A percentile compares a stretch with the other conserved stretches of the same genome.
Evolutionary conservation across 1,140 invertebrate species (phyloP).

Genomic region (Drosophila sproati): DNA sequence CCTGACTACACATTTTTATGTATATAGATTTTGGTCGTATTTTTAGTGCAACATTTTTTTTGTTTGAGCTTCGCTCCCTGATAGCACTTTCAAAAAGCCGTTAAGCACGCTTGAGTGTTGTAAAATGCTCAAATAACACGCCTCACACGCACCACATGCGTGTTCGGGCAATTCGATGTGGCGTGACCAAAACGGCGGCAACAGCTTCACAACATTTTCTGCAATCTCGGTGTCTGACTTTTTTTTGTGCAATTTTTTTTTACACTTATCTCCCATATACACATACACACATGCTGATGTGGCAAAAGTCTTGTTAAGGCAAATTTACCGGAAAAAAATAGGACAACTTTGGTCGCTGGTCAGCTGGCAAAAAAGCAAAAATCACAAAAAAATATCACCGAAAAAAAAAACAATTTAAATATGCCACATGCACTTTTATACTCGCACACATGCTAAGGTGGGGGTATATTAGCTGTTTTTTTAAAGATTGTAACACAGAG

Average conservation of each 20-base stretch:
- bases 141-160: constrained; percentile 58
- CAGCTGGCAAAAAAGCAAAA: constrained; percentile 44
- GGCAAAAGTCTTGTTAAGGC: constrained; percentile 66
- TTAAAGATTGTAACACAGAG: not conserved
- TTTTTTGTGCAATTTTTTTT: constrained; percentile 39
- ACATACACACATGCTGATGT: constrained; percentile 49
- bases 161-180: constrained; percentile 71
- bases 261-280: constrained; percentile 60
- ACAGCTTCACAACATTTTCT: constrained; percentile 37
- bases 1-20: constrained; percentile 34
- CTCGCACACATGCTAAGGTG: not conserved
- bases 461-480: constrained; percentile 20
- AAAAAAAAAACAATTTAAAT: constrained; percentile 63
- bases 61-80: constrained; percentile 38
- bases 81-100: constrained; percentile 74
- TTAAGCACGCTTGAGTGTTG: constrained; percentile 75
- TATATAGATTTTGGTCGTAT: not conserved
- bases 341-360: constrained; percentile 59
- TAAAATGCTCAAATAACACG: constrained; percentile 73
- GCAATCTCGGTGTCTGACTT: constrained; percentile 46
- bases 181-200: constrained; percentile 60
- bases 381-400: constrained; percentile 42
- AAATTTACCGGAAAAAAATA: constrained; percentile 69
- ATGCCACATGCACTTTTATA: constrained; percentile 61
- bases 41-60: constrained; percentile 13